Evolutionary conservation across 2,888 invertebrate species (phyloP), one percentile per base, ranked within the genome.

Genomic region (Mesoligia furuncula): DNA sequence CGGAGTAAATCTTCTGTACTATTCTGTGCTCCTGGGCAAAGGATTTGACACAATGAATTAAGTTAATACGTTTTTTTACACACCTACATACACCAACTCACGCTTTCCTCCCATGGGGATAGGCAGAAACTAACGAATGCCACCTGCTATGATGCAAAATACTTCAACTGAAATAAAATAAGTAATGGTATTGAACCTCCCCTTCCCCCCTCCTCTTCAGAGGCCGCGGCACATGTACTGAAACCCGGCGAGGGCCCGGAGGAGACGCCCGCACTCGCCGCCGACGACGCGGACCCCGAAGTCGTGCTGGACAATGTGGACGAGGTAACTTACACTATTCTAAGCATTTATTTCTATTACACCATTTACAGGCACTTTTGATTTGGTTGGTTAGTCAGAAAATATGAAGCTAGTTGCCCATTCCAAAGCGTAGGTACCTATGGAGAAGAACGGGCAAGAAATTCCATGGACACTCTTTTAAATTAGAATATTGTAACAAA

Each of bases 211-310:
- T 2, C 8, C n/a, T n/a, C n/a, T n/a, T 0, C 61, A 95, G 98
- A 98, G 91, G 98, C 98, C 0, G 98, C 98, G 0, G 97, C 98
- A 0, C 97, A 97, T 86, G 98, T 98, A 0, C 93, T 98, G 36
- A 94, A 97, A 85, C 97, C 97, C 0, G 54, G 57, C 68, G 68
- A 31, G 0, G 90, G 85, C n/a, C 87, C 51, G 81, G 90, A 73
- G 74, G 91, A 59, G 77, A 88, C 42, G 79, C 83, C 86, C 0
- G 79, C 89, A 11, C 0, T 82, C 86, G 0, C 64, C 88, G 77
- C 85, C 0, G 84, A 88, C 0, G 78, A 87, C 0, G 88, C 83
- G 0, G 94, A 94, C 36, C 93, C 94, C 0, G 93, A 86, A 0
- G 92, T 89, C 0, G 92, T 94, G 0, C 65, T 76, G 45, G 94